Conservation (phyloP, 2,113 vertebrate genomes). For the Crotophaga sulcirostris region DNA sequence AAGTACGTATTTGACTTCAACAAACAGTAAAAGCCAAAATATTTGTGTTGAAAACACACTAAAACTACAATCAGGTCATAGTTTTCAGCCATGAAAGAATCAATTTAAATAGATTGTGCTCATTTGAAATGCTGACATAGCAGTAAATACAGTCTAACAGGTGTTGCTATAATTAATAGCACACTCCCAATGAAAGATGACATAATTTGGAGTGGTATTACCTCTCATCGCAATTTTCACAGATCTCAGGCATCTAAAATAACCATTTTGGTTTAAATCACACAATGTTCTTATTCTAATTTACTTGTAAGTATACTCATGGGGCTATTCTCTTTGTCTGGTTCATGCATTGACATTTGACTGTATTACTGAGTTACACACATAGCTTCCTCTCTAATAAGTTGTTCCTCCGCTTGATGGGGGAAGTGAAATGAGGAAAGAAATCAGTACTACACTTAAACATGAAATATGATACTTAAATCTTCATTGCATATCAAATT, state of each 20-base stretch:
- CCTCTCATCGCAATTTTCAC: neutral
- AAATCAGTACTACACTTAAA: neutral
- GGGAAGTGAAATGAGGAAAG: neutral
- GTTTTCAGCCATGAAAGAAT: neutral
- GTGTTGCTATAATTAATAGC: slow-evolving; percentile 1
- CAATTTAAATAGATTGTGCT: neutral
- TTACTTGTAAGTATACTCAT: neutral
- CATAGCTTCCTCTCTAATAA: neutral
- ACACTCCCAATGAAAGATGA: slow-evolving; percentile 2
- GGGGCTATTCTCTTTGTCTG: neutral
- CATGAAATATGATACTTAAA: neutral
- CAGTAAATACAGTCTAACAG: neutral
- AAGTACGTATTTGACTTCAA: neutral
- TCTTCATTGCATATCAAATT: neutral
- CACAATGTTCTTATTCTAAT: slow-evolving; percentile 1
- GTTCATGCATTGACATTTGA: neutral
- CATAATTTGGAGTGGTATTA: neutral
- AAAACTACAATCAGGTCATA: neutral
- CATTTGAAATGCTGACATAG: neutral
- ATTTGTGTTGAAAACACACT: neutral
- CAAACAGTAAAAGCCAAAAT: neutral
- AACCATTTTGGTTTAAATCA: neutral
- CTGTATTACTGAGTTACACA: neutral
- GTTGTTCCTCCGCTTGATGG: neutral
- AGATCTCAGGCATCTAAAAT: neutral